phyloP scores from a whole-genome alignment of 2,113 vertebrate species.

The Candoia aspera region DNA sequence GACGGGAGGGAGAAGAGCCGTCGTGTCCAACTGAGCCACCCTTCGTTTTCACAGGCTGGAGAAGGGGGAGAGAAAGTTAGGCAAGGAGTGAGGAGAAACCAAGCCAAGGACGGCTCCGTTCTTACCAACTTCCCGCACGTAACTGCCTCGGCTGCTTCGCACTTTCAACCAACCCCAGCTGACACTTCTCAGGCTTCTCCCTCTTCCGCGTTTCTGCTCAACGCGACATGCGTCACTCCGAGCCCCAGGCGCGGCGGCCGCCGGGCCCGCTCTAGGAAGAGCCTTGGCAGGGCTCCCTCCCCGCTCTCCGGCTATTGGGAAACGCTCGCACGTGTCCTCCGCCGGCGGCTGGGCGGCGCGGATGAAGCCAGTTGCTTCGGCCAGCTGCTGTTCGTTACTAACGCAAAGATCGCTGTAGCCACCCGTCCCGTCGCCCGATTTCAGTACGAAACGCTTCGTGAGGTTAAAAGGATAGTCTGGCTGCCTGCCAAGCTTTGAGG shows the following conservation, averaged over 20 bases:
- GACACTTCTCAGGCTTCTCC: background rate
- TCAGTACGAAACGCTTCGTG: background rate
- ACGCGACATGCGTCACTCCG: conserved; percentile 41
- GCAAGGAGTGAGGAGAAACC: background rate
- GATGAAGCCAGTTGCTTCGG: background rate
- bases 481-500: background rate
- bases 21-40: background rate
- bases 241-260: conserved; percentile 6
- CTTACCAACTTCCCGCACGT: conserved; percentile 40
- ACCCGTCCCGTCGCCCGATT: background rate
- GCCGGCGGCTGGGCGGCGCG: background rate
- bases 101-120: background rate
- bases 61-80: background rate
- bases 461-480: background rate
- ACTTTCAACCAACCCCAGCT: conserved; percentile 34
- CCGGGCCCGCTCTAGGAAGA: conserved; percentile 10
- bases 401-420: background rate
- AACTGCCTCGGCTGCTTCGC: conserved; percentile 23
- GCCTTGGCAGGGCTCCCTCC: conserved; percentile 13
- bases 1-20: background rate
- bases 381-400: background rate
- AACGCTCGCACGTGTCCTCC: conserved; percentile 19
- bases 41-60: background rate
- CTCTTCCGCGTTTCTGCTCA: conserved; percentile 38
- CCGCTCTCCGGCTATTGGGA: conserved; percentile 29